phyloP scores from a whole-genome alignment of 2,113 vertebrate species.

The Callionymus lyra region DNA sequence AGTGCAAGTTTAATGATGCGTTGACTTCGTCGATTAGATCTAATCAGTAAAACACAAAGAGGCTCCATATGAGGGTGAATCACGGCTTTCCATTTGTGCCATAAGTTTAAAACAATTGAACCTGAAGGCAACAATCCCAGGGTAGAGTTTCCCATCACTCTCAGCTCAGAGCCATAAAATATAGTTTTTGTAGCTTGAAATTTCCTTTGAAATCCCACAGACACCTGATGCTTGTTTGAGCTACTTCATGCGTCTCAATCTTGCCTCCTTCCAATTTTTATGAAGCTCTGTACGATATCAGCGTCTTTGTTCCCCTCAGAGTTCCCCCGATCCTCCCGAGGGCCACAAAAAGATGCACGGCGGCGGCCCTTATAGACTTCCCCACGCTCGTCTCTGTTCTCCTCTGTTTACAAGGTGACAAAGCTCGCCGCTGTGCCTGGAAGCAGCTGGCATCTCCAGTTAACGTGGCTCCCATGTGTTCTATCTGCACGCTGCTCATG shows the following conservation, averaged over 20 bases:
- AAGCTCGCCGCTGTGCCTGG: conserved; percentile 48
- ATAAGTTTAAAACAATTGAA: conserved; percentile 28
- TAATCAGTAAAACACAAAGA: conserved; percentile 35
- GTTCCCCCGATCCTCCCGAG: conserved; percentile 46
- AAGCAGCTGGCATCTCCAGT: conserved; percentile 61
- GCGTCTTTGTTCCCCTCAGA: conserved; percentile 27
- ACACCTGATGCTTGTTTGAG: conserved; percentile 57
- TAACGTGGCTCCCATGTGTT: conserved; percentile 50
- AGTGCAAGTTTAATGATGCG: conserved; percentile 39
- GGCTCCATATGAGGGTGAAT: conserved; percentile 5
- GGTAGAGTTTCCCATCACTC: conserved; percentile 37
- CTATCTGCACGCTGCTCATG: conserved; percentile 53
- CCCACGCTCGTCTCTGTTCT: conserved; percentile 29
- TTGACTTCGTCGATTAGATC: conserved; percentile 49
- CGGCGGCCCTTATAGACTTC: conserved; percentile 18
- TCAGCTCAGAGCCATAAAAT: conserved; percentile 33
- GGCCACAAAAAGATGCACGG: conserved; percentile 41
- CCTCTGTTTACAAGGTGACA: conserved; percentile 66
- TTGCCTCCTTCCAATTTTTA: conserved; percentile 38
- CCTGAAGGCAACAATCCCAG: conserved; percentile 38
- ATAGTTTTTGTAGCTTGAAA: conserved; percentile 39
- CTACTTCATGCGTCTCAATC: conserved; percentile 39
- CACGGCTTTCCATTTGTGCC: too few relatives aligned
- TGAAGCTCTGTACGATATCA: conserved; percentile 39
- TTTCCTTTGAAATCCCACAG: conserved; percentile 52